Conservation (phyloP, 2,113 vertebrate species). For the Elephas maximus region DNA sequence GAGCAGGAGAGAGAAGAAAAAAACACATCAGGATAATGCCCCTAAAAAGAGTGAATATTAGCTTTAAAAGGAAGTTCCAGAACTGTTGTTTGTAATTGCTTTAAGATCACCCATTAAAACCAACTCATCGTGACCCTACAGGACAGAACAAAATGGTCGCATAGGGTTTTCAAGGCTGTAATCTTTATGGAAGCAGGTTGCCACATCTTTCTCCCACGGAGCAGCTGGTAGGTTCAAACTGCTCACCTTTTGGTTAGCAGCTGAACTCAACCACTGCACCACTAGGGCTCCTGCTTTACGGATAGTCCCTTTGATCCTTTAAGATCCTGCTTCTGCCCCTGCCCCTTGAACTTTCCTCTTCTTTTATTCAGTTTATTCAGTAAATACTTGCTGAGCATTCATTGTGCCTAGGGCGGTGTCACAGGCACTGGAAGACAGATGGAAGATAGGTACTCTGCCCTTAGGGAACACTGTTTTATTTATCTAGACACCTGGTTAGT, state of each 20-base stretch:
- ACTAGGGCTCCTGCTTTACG: neutral
- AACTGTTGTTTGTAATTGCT: constrained; percentile 30
- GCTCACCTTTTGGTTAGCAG: too few relatives aligned
- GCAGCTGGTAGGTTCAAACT: too few relatives aligned
- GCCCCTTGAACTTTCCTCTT: neutral
- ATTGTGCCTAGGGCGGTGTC: neutral
- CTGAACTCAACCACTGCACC: too few relatives aligned
- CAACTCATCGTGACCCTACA: too few relatives aligned
- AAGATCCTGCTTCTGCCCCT: neutral
- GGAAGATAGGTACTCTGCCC: neutral
- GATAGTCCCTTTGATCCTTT: neutral
- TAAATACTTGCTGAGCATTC: constrained; percentile 15
- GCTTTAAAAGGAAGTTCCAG: constrained; percentile 21
- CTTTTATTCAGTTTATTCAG: constrained; percentile 30
- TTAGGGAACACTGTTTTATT: neutral
- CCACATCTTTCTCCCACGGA: too few relatives aligned
- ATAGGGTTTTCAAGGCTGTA: too few relatives aligned
- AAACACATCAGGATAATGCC: neutral
- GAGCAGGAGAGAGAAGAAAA: neutral
- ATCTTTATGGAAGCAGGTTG: too few relatives aligned
- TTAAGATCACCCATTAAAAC: neutral
- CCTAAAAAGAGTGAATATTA: neutral
- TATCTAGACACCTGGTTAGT: neutral
- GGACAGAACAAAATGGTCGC: too few relatives aligned
- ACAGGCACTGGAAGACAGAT: neutral